Conservation (phyloP, 2,888 invertebrate species). For the Xestia rhomboidea region DNA sequence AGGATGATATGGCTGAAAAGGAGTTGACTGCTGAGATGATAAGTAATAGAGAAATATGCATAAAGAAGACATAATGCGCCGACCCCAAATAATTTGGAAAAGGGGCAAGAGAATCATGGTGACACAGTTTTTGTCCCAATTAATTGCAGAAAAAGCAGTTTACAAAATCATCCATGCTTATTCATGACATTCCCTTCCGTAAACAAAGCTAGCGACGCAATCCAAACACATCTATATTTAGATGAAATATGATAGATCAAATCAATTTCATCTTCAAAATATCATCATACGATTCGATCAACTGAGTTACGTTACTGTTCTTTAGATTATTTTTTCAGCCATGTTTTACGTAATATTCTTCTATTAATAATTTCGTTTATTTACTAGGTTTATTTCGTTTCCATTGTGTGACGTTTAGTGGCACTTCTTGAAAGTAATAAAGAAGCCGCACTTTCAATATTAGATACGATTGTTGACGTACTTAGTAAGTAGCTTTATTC, state of each 20-base stretch:
- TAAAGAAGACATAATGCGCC: background rate
- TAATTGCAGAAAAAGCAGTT: background rate
- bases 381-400: slow-evolving; percentile 32
- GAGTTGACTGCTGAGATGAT: background rate
- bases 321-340: slow-evolving; percentile 13
- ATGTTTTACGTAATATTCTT: slow-evolving; percentile 4
- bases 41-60: background rate
- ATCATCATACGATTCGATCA: slow-evolving; percentile 22
- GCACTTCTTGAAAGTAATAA: slow-evolving; percentile 40
- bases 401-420: slow-evolving; percentile 30
- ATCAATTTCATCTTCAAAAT: slow-evolving; percentile 38
- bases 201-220: slow-evolving; percentile 22
- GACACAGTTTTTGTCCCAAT: background rate
- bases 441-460: slow-evolving; percentile 8
- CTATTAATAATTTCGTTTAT: slow-evolving; percentile 17
- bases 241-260: slow-evolving; percentile 39
- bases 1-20: background rate
- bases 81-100: background rate
- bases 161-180: background rate
- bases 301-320: slow-evolving; percentile 17
- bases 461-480: slow-evolving; percentile 9
- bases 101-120: background rate
- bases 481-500: background rate
- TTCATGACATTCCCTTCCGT: background rate
- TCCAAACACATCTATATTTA: slow-evolving; percentile 21